phyloP scores from a whole-genome alignment of 2,797 vertebrate genomes.

The Diceros bicornis region DNA sequence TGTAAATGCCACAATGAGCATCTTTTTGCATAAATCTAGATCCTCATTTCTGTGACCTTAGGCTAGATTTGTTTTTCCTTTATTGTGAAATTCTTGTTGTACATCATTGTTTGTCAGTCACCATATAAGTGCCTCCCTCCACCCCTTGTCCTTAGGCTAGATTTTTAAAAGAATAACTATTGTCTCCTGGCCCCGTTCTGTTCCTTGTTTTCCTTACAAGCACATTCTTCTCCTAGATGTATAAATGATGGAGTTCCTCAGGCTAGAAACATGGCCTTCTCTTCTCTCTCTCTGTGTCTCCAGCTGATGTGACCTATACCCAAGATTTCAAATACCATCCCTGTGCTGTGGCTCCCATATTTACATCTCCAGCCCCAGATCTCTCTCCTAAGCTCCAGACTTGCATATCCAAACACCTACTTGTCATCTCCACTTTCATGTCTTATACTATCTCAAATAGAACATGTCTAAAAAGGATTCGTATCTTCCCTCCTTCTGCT shows the following conservation, averaged over 20 bases:
- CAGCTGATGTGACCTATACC: not conserved
- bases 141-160: not conserved
- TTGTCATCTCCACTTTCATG: not conserved
- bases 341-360: not conserved
- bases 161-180: not conserved
- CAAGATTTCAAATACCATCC: not conserved
- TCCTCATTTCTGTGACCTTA: not conserved
- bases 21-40: slow-evolving; percentile 15
- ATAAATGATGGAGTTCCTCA: not conserved
- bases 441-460: not conserved
- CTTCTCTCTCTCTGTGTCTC: not conserved
- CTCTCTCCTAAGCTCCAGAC: not conserved
- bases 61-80: not conserved
- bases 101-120: too few relatives aligned
- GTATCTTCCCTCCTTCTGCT: not conserved
- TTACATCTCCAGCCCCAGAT: not conserved
- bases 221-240: not conserved
- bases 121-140: too few relatives aligned
- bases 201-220: not conserved
- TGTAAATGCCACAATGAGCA: not conserved
- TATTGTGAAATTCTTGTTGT: too few relatives aligned
- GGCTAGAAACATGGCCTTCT: not conserved
- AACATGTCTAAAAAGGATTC: not conserved
- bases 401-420: not conserved
- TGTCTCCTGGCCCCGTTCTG: not conserved